Percentiles rank a stretch among this genome's conserved stretches.
Evolutionary conservation across 2,797 vertebrate genomes (phyloP).

Genomic region (Lacerta agilis): DNA sequence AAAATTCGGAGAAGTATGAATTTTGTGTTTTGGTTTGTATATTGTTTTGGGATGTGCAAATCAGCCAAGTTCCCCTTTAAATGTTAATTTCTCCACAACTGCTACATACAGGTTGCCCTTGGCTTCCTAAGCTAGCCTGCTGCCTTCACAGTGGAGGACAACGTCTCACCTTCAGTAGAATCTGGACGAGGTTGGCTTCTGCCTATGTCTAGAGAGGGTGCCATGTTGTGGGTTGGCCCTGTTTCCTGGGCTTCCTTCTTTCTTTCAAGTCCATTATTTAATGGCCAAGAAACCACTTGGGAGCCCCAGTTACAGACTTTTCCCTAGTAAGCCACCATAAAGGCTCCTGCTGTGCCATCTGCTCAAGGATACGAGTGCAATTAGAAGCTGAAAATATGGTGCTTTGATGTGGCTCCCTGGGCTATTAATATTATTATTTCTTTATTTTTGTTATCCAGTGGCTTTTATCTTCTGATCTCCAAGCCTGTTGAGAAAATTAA

Average conservation of each 20-base stretch:
- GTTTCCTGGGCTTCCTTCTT: not conserved
- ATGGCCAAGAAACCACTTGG: not conserved
- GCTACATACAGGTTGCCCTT: too few relatives aligned
- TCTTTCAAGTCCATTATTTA: not conserved
- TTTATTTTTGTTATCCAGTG: not conserved
- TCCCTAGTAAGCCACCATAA: not conserved
- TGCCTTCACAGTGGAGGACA: too few relatives aligned
- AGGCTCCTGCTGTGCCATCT: not conserved
- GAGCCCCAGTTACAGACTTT: not conserved
- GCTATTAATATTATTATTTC: slow-evolving; percentile 9
- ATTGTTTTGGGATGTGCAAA: too few relatives aligned
- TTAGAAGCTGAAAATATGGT: slow-evolving; percentile 12
- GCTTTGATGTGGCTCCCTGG: slow-evolving; percentile 18
- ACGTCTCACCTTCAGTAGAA: too few relatives aligned
- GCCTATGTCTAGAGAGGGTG: too few relatives aligned
- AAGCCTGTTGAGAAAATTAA: slow-evolving; percentile 22
- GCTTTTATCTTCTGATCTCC: not conserved
- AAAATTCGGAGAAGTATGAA: too few relatives aligned
- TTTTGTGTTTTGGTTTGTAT: too few relatives aligned
- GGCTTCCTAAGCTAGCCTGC: too few relatives aligned
- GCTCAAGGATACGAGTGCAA: not conserved
- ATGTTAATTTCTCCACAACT: too few relatives aligned
- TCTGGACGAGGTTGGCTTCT: too few relatives aligned
- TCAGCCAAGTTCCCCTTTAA: too few relatives aligned
- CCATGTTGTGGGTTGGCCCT: too few relatives aligned